A percentile compares a stretch with the other conserved stretches of the same genome.
Conservation (phyloP, 1,140 invertebrate species). For the Penaeus indicus region DNA sequence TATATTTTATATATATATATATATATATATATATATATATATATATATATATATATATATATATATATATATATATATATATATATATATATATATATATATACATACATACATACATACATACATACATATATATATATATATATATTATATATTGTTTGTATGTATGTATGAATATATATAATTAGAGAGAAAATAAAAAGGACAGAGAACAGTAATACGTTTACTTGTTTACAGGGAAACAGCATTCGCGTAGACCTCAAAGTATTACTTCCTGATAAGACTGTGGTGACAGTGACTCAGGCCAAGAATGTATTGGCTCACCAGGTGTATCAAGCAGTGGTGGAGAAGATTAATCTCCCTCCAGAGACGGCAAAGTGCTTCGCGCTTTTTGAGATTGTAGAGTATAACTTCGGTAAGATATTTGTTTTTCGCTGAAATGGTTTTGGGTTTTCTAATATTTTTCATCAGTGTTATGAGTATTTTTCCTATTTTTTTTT, state of each 20-base stretch:
- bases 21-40: too few relatives aligned
- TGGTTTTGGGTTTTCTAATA: not conserved
- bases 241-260: constrained; percentile 84
- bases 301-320: constrained; percentile 92
- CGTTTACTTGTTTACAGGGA: constrained; percentile 26
- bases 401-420: constrained; percentile 95
- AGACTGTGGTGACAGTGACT: constrained; percentile 90
- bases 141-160: too few relatives aligned
- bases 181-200: too few relatives aligned
- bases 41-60: too few relatives aligned
- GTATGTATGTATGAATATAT: too few relatives aligned
- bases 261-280: constrained; percentile 86
- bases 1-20: too few relatives aligned
- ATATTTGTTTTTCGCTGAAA: not conserved
- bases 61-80: too few relatives aligned
- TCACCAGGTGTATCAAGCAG: constrained; percentile 89
- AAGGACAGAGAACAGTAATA: too few relatives aligned
- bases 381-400: constrained; percentile 98
- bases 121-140: too few relatives aligned
- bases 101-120: too few relatives aligned
- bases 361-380: constrained; percentile 85
- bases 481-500: constrained; percentile 40
- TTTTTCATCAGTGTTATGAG: not conserved
- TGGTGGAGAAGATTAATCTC: constrained; percentile 89
- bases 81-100: too few relatives aligned